These are phyloP conservation scores for Loxodonta africana DNA, from an alignment of 2,113 vertebrate species.

Conservation along the genomic window DNA sequence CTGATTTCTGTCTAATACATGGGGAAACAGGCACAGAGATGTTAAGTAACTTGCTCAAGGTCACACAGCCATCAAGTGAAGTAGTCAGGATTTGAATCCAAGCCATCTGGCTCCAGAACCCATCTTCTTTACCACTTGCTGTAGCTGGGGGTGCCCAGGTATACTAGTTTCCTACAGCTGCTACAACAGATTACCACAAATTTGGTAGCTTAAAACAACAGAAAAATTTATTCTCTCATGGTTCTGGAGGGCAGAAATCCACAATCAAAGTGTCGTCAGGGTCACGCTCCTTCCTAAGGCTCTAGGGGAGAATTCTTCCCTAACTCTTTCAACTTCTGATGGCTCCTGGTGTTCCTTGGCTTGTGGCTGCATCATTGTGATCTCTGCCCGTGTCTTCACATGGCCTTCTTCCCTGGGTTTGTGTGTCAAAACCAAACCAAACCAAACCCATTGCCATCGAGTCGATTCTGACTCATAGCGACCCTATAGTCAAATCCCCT, in stretches of 20 bases:
- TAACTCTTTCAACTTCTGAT: background rate
- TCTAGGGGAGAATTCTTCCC: background rate
- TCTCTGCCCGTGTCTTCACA: background rate
- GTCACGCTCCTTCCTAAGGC: fast-evolving
- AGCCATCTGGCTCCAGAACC: background rate
- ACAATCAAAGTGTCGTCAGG: background rate
- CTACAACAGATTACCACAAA: background rate
- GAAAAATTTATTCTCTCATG: background rate
- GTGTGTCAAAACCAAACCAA: background rate
- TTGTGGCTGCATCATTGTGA: too few species aligned
- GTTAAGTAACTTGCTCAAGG: background rate
- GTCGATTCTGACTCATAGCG: too few species aligned
- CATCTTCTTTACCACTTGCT: background rate
- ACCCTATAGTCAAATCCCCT: too few species aligned
- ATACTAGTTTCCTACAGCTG: background rate
- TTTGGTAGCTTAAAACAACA: background rate
- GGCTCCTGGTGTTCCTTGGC: background rate
- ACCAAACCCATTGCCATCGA: too few species aligned
- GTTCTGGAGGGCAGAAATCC: background rate
- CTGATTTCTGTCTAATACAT: background rate
- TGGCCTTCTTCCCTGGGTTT: background rate
- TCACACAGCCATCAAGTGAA: background rate
- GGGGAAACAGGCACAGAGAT: background rate
- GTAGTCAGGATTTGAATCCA: background rate
- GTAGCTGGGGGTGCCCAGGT: background rate